Base-by-base conservation (phyloP, 1,140 invertebrate genomes). In the Streblospio benedicti region DNA sequence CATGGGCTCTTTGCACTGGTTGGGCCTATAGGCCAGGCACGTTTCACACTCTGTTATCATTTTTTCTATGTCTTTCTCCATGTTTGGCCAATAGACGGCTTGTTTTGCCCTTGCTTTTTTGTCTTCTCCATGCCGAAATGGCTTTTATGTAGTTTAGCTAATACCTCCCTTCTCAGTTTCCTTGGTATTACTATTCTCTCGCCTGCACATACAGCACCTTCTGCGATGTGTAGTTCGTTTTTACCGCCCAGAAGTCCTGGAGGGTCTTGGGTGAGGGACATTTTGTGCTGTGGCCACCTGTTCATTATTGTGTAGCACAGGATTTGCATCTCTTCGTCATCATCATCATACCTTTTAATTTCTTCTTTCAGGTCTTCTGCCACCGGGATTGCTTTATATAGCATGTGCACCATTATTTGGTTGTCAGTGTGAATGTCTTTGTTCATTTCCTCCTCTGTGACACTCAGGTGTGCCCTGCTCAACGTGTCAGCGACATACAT, bases 111-210 rank as follows among this genome's bases (percentile, higher is more conserved):
- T 18, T 25, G 23, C n/a, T 53, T 57, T 55, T 25, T 28, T n/a
- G n/a, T 59, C 51, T 68, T 68, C 41, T 64, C 60, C 31, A 66
- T 32, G 27, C 63, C 65, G 20, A 64, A n/a, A 33, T 68, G 68
- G 25, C 45, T 54, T 57, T 51, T 35, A 50, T 69, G 65, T 30
- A 70, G n/a, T n/a, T n/a, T n/a, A n/a, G n/a, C n/a, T n/a, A n/a
- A n/a, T n/a, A n/a, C n/a, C n/a, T n/a, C n/a, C n/a, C n/a, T n/a
- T 12, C 43, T 45, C 43, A 45, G 43, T 45, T 12, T 45, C 43
- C 25, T 45, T 18, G 43, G 43, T 20, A 45, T 25, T 45, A 45
- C 43, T 4, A 45, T 18, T 12, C 43, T 18, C 18, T 45, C 43
- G 43, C 43, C 43, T 12, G 25, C 18, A 25, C 3, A 45, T 45